Base-by-base conservation (phyloP, 2,797 vertebrate species). In the Pseudomugil gertrudae region DNA sequence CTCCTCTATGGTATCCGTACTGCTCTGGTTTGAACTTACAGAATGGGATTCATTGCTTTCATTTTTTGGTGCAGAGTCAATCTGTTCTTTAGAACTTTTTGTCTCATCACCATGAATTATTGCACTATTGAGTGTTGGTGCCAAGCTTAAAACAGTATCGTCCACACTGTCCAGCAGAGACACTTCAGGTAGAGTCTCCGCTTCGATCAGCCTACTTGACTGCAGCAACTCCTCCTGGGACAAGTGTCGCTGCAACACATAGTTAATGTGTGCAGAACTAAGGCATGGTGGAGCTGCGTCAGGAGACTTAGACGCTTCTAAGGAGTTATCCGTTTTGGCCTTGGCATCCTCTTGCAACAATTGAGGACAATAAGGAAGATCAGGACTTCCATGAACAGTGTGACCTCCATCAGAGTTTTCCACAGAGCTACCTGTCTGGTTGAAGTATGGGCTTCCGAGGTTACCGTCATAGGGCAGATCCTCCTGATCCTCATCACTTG, bases 101-200 rank as follows among this genome's bases (percentile, higher is more conserved):
- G 70, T 70, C 19, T 48, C 29, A 21, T 62, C 27, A n/a, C 15
- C 45, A 9, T 43, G 6, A 21, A 36, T n/a, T 13, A 17, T 3
- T 54, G 40, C 38, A 33, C 60, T 76, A 55, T 55, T 75, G 63
- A 30, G 62, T 58, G 45, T 56, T 13, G 55, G 64, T 57, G 64
- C 80, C 38, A n/a, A 53, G 81, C 90, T 93, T 2, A 68, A 60
- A 54, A 76, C 35, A 0, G 88, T 89, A 57, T 93, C 86, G 5
- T 94, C 89, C 66, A 90, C 53, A 74, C 95, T 95, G 15, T 97
- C 95, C 3, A 93, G 82, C 36, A 94, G 87, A 11, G 94, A 96
- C 21, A 87, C 88, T 60, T 98, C 95, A 0, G 96, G 96, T 76
- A 96, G 89, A 33, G 95, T 96, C 87, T 98, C 95, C 0, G 89